Evolutionary conservation across 2,888 invertebrate species (phyloP).

Genomic region (Sceliomorpha sp.): DNA sequence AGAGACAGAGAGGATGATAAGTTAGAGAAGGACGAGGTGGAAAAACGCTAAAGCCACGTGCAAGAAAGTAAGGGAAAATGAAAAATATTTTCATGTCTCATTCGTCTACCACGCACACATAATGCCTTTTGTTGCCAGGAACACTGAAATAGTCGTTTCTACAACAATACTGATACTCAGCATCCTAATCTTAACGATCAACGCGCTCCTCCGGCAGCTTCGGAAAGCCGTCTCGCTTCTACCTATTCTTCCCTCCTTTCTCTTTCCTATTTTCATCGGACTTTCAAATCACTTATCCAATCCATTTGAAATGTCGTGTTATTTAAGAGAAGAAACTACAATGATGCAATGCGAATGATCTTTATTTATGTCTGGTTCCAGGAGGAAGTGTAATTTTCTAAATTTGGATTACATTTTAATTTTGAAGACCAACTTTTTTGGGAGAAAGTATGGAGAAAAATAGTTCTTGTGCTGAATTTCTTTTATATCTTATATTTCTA

Average conservation of each 20-base stretch:
- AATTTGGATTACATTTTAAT: no score
- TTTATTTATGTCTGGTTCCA: no score
- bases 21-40: constrained; percentile 45
- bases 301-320: no score
- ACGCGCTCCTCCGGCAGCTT: no score
- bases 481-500: no score
- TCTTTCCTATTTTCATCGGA: constrained; percentile 1
- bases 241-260: constrained; percentile 11
- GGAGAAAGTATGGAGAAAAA: no score
- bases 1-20: no score
- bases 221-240: constrained; percentile 5
- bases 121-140: constrained; percentile 36
- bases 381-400: no score
- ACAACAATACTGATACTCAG: constrained; percentile 40
- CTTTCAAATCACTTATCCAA: not conserved
- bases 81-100: constrained; percentile 69
- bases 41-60: constrained; percentile 51
- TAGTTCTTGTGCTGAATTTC: no score
- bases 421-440: no score
- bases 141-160: constrained; percentile 20
- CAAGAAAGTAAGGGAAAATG: constrained; percentile 58
- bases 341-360: no score
- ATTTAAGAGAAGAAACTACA: no score
- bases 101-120: constrained; percentile 55
- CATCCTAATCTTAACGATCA: constrained; percentile 50